Evolutionary conservation across 2,797 vertebrate genomes (phyloP).

Genomic region (Enteromius viviparus): DNA sequence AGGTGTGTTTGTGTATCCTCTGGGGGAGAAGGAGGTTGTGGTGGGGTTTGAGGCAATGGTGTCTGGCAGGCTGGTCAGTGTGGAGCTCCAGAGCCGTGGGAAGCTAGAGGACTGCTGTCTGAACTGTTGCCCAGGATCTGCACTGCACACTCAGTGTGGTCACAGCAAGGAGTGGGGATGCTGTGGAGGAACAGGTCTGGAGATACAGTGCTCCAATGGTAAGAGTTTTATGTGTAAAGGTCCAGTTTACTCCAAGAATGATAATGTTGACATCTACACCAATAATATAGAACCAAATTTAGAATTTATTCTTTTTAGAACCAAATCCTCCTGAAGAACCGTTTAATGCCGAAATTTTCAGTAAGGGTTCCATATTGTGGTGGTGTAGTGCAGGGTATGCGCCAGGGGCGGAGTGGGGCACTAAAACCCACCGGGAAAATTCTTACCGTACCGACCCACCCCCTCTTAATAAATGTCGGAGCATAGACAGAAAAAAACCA

Average conservation of each 20-base stretch:
- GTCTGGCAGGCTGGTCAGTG: slow-evolving; percentile 82
- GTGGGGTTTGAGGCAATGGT: slow-evolving; percentile 86
- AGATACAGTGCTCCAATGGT: slow-evolving; percentile 85
- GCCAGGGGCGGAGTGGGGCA: too few relatives aligned
- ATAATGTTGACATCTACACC: neutral
- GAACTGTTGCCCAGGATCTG: slow-evolving; percentile 75
- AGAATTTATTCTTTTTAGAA: too few relatives aligned
- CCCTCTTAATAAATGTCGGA: too few relatives aligned
- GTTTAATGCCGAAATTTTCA: too few relatives aligned
- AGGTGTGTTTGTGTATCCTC: slow-evolving; percentile 95
- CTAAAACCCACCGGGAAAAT: too few relatives aligned
- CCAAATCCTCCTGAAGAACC: too few relatives aligned
- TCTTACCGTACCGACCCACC: too few relatives aligned
- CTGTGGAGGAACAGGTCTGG: slow-evolving; percentile 74
- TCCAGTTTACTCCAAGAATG: neutral
- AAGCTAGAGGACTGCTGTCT: slow-evolving; percentile 85
- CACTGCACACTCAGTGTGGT: slow-evolving; percentile 76
- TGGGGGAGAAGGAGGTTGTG: slow-evolving; percentile 91
- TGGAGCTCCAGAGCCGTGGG: slow-evolving; percentile 87
- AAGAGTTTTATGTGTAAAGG: slow-evolving; percentile 58
- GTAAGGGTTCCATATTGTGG: neutral
- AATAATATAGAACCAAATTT: too few relatives aligned
- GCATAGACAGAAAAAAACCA: too few relatives aligned
- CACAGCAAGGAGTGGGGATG: slow-evolving; percentile 79
- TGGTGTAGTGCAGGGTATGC: too few relatives aligned